Percentiles rank a stretch among this genome's conserved stretches.
phyloP scores from a whole-genome alignment of 2,113 vertebrate genomes.

The Corvus cornix region DNA sequence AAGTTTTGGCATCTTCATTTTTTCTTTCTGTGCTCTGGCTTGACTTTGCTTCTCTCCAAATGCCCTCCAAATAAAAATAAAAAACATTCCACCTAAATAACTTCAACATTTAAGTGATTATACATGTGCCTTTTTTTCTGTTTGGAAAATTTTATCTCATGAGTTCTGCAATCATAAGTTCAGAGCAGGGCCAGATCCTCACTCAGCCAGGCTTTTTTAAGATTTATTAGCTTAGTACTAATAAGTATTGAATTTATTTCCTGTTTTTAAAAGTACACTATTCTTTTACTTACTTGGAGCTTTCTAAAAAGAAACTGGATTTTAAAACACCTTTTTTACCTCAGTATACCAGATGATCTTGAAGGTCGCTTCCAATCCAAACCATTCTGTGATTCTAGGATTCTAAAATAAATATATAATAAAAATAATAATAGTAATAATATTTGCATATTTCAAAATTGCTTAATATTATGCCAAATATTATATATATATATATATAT shows the following conservation, averaged over 20 bases:
- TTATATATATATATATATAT: accelerated
- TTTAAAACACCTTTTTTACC: neutral
- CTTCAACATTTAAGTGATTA: neutral
- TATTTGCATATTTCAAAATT: neutral
- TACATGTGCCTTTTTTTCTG: neutral
- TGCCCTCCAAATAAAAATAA: neutral
- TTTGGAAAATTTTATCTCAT: neutral
- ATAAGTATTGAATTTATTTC: neutral
- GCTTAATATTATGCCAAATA: neutral
- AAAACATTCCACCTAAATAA: neutral
- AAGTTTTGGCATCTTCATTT: neutral
- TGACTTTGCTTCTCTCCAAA: neutral
- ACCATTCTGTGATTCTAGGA: neutral
- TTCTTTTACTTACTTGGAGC: neutral
- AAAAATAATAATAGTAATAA: neutral
- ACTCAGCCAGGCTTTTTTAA: neutral
- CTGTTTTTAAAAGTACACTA: neutral
- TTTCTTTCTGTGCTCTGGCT: neutral
- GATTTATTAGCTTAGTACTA: neutral
- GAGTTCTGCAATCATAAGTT: neutral
- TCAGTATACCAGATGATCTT: neutral
- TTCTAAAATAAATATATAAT: neutral
- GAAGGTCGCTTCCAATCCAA: neutral
- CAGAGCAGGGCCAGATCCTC: neutral
- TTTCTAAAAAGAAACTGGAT: neutral